Evolutionary conservation across 2,888 invertebrate species (phyloP), one percentile per base, ranked within the genome.

Genomic region (Gari tellinella): DNA sequence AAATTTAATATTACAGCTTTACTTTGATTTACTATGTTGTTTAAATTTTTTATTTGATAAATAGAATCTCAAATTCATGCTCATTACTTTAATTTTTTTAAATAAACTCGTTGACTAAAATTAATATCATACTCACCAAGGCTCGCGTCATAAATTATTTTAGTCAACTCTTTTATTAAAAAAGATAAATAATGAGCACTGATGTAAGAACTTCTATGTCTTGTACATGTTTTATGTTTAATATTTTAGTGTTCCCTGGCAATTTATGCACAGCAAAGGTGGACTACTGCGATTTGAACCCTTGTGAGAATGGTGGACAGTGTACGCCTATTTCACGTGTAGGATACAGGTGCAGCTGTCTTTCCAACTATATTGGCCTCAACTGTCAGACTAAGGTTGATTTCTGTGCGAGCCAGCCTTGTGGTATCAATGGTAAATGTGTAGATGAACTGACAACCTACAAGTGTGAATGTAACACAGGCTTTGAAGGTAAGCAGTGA

Each of bases 331-430:
- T 53, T 2, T 58, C 62, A 0, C 5, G 31, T 4, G 31, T 31
- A 31, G 79, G 73, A 1, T 85, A 77, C 45, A 43, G 0, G n/a
- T 88, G 88, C 61, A 43, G 8, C 4, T 88, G 88, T 68, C 45
- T 40, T 5, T 4, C 31, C 15, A 88, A 87, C 1, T 86, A 77
- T 63, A 68, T 72, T 23, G 88, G 88, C 7, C 78, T 70, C 17
- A 58, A 73, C 41, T 85, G 85, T 73, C 85, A 85, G 64, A 82
- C 80, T 17, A 73, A 84, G 43, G 53, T 81, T 31, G 70, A 98
- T 88, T 97, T 79, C 21, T 84, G 84, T 67, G 61, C 58, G 1
- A 25, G 46, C 15, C 38, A 46, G 0, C 58, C 52, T 2, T 83
- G 83, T 46, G 58, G 43, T 48, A 10, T 2, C 17, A 23, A 23